These are phyloP conservation scores for Salticus scenicus DNA, from an alignment of 2,888 invertebrate species.

Conservation along the genomic window DNA sequence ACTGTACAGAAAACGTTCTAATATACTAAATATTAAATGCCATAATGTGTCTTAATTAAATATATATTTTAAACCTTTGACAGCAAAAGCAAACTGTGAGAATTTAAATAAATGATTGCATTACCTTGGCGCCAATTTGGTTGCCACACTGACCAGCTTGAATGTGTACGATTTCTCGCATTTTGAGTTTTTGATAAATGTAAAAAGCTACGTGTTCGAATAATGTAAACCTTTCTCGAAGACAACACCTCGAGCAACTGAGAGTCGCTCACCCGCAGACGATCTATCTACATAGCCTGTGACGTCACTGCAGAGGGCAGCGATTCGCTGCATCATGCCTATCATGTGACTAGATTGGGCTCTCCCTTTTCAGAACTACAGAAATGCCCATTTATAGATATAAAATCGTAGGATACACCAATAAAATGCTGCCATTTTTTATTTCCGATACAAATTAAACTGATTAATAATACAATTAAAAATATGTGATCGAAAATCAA, in stretches of 20 bases:
- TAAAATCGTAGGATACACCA: no score
- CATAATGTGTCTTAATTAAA: no score
- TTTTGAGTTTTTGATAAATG: constrained; percentile 42
- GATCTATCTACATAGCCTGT: constrained; percentile 3
- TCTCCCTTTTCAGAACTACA: neutral
- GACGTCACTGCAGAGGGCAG: constrained; percentile 48
- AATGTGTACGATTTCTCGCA: constrained; percentile 78
- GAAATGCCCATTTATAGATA: constrained; percentile 33
- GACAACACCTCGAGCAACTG: constrained; percentile 14
- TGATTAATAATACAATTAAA: no score
- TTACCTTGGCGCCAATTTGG: constrained; percentile 78
- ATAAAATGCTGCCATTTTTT: no score
- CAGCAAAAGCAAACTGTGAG: no score
- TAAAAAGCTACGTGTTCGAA: constrained; percentile 11
- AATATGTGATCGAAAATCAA: no score
- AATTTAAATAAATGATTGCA: neutral
- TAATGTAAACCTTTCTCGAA: neutral
- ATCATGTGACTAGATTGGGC: constrained; percentile 31
- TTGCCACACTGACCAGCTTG: constrained; percentile 79
- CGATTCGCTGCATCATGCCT: constrained; percentile 2
- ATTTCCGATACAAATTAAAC: no score
- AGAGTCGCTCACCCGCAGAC: neutral
- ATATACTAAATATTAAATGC: no score
- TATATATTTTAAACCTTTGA: no score
- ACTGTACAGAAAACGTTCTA: no score